These are phyloP conservation scores for Gasterosteus nipponicus DNA, from an alignment of 2,113 vertebrate genomes.

Conservation along the genomic window DNA sequence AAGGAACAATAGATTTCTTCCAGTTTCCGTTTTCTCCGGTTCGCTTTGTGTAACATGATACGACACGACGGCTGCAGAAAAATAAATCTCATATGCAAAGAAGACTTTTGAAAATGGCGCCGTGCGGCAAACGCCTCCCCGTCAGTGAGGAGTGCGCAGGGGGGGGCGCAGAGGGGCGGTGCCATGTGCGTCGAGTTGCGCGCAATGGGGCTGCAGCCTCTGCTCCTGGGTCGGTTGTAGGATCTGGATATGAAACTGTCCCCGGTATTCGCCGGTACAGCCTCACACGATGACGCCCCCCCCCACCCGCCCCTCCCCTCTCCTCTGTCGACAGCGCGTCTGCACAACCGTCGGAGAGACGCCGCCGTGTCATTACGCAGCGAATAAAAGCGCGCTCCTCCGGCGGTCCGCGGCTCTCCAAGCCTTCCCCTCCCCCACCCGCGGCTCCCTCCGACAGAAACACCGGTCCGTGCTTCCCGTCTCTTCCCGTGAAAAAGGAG, in stretches of 20 bases:
- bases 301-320: not conserved
- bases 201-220: constrained; percentile 50
- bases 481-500: constrained; percentile 29
- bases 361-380: constrained; percentile 40
- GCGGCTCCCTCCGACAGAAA: constrained; percentile 26
- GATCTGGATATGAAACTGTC: constrained; percentile 58
- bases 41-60: constrained; percentile 68
- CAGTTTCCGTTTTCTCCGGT: constrained; percentile 21
- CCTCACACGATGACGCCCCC: constrained; percentile 32
- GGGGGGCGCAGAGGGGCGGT: constrained; percentile 34
- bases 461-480: constrained; percentile 18
- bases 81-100: constrained; percentile 67
- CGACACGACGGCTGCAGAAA: constrained; percentile 54
- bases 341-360: constrained; percentile 24
- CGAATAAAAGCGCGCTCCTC: constrained; percentile 45
- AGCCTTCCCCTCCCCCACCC: constrained; percentile 14
- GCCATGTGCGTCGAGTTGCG: constrained; percentile 46
- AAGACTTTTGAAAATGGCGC: constrained; percentile 79
- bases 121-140: constrained; percentile 59
- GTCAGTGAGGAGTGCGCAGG: constrained; percentile 32
- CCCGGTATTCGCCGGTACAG: constrained; percentile 62
- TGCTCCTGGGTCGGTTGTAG: constrained; percentile 54
- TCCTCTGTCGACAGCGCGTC: constrained; percentile 16
- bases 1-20: constrained; percentile 6
- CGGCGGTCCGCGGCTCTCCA: constrained; percentile 29